Evolutionary conservation across 2,797 vertebrate genomes (phyloP), one percentile per base, ranked within the genome.

Genomic region (Enteromius anoplus): DNA sequence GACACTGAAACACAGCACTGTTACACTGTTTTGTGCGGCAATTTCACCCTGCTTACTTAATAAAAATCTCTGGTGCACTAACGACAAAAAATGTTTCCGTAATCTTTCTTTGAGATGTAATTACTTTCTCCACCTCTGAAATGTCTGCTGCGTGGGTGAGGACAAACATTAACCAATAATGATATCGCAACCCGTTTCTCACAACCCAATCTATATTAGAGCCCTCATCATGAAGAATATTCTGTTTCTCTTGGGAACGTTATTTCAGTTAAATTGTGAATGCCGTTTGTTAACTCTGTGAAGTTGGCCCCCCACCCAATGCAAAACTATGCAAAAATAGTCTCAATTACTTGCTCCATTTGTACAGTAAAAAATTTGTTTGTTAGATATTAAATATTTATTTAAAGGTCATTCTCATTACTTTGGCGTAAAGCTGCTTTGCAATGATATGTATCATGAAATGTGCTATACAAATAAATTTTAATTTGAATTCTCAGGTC

Each of bases 81-180:
- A 71, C 10, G 26, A 69, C 40, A 8, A 23, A 49, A 26, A 19
- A 45, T 21, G 21, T 9, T 4, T 51, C 32, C 19, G 34, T 12
- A 34, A 53, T 53, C 47, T 53, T 55, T n/a, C 71, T 37, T 37
- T 3, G 29, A 75, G 19, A 37, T 53, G 29, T 37, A 75, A 37
- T 53, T 55, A 37, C 71, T 53, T n/a, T 14, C 71, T 55, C 29
- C 71, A 14, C 49, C 29, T 75, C 49, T 66, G 32, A 66, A 66
- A 45, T 29, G 14, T 64, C 14, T 51, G 26, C 9, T 51, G 70
- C 0, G 26, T 51, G 70, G 9, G 70, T 21, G 70, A 32, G 45
- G 3, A 71, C 45, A 32, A 32, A 51, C 45, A 72, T 71, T 19
- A 49, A 19, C 15, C 14, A 32, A 17, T 71, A 32, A 71, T 49